These are phyloP conservation scores for Girardinus metallicus DNA, from an alignment of 2,797 vertebrate species.

Conservation along the genomic window DNA sequence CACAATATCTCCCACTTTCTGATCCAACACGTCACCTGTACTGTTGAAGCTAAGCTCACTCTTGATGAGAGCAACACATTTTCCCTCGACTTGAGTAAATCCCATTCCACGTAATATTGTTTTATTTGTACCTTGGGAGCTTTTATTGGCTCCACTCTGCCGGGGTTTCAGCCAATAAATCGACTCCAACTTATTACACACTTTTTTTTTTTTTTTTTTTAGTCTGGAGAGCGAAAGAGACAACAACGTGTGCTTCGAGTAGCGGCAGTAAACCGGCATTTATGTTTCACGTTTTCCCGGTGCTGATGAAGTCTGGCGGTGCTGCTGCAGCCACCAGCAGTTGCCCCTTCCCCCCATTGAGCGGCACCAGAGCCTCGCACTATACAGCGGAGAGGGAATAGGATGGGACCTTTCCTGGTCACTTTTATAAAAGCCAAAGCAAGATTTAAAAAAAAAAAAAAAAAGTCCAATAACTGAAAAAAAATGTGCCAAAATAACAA, in stretches of 20 bases:
- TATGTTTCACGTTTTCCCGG: constrained; percentile 3
- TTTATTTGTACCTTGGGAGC: constrained; percentile 60
- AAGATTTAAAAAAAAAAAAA: too few species aligned
- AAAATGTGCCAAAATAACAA: background rate
- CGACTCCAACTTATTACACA: constrained; percentile 50
- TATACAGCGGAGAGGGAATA: constrained; percentile 22
- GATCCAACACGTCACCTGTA: background rate
- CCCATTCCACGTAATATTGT: constrained; percentile 41
- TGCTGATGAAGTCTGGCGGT: constrained; percentile 39
- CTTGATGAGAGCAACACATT: constrained; percentile 1
- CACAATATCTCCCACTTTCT: background rate
- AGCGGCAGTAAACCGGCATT: constrained; percentile 40
- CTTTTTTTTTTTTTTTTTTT: constrained; percentile 37
- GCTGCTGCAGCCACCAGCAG: constrained; percentile 78
- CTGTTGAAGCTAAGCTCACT: background rate
- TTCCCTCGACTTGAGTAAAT: constrained; percentile 53
- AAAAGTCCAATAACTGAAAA: background rate
- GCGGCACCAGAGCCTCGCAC: constrained; percentile 91
- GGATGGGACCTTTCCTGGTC: constrained; percentile 25
- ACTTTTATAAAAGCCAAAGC: constrained; percentile 15
- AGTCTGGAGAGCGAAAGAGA: constrained; percentile 8
- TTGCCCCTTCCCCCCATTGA: constrained; percentile 88
- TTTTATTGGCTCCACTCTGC: constrained; percentile 50
- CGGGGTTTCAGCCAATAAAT: constrained; percentile 51
- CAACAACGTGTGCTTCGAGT: constrained; percentile 31